phyloP scores from a whole-genome alignment of 2,888 invertebrate genomes.

The Apotomis capreana region DNA sequence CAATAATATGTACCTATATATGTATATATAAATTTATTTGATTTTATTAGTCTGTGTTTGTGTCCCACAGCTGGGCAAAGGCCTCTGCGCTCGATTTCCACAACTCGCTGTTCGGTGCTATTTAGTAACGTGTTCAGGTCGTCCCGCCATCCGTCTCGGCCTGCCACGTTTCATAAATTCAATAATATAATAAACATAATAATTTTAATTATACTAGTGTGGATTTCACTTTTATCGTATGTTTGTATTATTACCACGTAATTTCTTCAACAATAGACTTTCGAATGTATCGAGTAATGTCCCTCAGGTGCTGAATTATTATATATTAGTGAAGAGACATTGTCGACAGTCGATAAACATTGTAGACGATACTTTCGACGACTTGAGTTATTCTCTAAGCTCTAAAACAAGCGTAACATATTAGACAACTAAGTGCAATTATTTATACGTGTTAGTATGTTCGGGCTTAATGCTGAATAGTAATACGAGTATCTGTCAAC shows the following conservation, averaged over 20 bases:
- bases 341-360: constrained; percentile 17
- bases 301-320: constrained; percentile 15
- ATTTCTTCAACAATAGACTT: constrained; percentile 18
- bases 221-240: constrained; percentile 15
- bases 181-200: too few relatives aligned
- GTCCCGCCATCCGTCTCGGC: too few relatives aligned
- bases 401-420: neutral
- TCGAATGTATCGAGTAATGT: constrained; percentile 12
- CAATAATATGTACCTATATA: too few relatives aligned
- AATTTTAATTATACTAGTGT: neutral
- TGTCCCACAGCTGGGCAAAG: too few relatives aligned
- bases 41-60: too few relatives aligned
- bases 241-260: constrained; percentile 6
- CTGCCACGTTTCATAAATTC: too few relatives aligned
- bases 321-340: constrained; percentile 12
- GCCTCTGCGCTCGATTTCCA: too few relatives aligned
- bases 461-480: constrained; percentile 4
- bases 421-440: constrained; percentile 10
- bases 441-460: constrained; percentile 16
- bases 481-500: constrained; percentile 10
- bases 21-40: too few relatives aligned
- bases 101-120: too few relatives aligned
- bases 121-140: too few relatives aligned
- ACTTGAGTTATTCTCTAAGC: neutral
- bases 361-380: constrained; percentile 12